Conservation (phyloP, 53 echinoderm and acorn worm species). For the Mesocentrotus franciscanus region DNA sequence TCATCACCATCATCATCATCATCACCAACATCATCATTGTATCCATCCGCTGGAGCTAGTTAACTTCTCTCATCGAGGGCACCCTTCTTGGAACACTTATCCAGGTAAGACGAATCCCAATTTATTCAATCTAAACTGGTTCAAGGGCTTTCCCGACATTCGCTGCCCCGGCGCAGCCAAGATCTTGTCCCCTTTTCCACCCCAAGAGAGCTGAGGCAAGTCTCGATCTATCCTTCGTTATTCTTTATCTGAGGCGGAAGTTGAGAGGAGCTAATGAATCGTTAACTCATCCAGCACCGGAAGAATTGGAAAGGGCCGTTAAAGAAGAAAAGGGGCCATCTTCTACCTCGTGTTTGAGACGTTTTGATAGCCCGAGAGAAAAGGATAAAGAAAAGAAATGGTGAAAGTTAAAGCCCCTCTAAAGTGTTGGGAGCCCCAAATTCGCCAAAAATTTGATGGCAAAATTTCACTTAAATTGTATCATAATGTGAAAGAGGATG, state of each 20-base stretch:
- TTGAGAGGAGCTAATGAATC: slow-evolving; percentile 11
- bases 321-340: neutral
- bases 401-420: too few relatives aligned
- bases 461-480: too few relatives aligned
- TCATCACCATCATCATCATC: neutral
- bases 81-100: neutral
- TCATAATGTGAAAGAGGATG: too few relatives aligned
- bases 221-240: neutral
- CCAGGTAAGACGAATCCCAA: neutral
- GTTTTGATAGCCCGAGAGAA: neutral
- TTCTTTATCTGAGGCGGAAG: neutral
- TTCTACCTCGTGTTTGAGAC: neutral
- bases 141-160: neutral
- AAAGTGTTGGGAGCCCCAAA: too few relatives aligned
- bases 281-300: neutral
- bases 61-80: neutral
- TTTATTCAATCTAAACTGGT: slow-evolving; percentile 13
- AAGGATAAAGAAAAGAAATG: neutral
- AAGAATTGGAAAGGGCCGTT: neutral
- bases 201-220: neutral
- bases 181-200: neutral
- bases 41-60: neutral
- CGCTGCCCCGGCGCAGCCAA: neutral
- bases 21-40: neutral
- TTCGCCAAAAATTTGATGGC: too few relatives aligned